A percentile compares a stretch with the other conserved stretches of the same genome.
Conservation (phyloP, 2,888 invertebrate genomes). For the Rotaria socialis region DNA sequence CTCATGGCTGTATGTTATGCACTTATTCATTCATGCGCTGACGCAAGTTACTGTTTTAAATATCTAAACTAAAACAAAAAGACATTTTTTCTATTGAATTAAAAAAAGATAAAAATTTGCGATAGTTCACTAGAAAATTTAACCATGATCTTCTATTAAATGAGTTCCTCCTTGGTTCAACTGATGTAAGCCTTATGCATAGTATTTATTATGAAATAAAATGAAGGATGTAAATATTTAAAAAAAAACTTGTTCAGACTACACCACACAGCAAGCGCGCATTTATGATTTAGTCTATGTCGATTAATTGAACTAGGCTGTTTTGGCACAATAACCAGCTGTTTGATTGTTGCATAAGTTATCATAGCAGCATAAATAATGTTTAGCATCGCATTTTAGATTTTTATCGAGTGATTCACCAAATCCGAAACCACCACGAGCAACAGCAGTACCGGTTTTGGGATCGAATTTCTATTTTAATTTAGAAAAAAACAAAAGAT, state of each 20-base stretch:
- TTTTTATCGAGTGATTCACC: not conserved
- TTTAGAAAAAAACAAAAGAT: no score
- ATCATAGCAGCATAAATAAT: constrained; percentile 14
- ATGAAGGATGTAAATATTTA: not conserved
- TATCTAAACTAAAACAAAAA: no score
- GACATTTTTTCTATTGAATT: no score
- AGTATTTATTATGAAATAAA: not conserved
- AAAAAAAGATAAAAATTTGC: no score
- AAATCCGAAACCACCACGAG: constrained; percentile 35
- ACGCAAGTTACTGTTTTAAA: no score
- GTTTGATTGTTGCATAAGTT: constrained; percentile 18
- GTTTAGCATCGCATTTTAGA: constrained; percentile 20
- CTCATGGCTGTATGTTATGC: no score
- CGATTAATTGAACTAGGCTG: no score
- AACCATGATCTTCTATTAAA: no score
- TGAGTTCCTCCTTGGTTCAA: not conserved
- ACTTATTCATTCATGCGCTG: no score
- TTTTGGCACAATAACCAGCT: constrained; percentile 11
- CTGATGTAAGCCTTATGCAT: not conserved
- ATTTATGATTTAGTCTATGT: not conserved
- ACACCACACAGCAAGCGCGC: not conserved
- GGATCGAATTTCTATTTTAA: not conserved
- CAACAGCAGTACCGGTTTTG: not conserved
- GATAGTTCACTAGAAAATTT: no score
- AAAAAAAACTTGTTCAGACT: not conserved